Percentiles rank a stretch among this genome's conserved stretches.
Evolutionary conservation across 2,797 vertebrate genomes (phyloP).

Genomic region (Cossypha polioptera): DNA sequence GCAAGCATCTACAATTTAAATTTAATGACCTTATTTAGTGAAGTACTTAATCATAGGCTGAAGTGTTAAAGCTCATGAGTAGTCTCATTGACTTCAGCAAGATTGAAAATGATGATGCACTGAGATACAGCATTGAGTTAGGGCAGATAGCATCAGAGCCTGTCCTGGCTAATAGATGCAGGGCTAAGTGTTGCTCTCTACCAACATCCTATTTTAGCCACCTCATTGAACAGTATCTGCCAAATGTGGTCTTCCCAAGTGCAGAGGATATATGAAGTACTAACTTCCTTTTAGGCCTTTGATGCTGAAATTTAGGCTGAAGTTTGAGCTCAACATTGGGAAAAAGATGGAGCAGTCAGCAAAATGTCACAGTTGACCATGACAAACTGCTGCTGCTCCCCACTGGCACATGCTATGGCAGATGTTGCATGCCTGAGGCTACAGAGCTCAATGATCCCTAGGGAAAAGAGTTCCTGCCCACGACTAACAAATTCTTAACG

Average conservation of each 20-base stretch:
- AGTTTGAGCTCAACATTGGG: background rate
- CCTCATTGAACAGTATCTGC: background rate
- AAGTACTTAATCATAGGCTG: slow-evolving; percentile 58
- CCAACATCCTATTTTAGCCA: background rate
- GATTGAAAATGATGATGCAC: slow-evolving; percentile 11
- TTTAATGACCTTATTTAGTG: slow-evolving; percentile 56
- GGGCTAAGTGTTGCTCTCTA: background rate
- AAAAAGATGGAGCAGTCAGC: slow-evolving; percentile 33
- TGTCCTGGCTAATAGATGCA: background rate
- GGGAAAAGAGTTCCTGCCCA: background rate
- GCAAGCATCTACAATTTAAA: slow-evolving; percentile 55
- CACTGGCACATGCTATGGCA: background rate
- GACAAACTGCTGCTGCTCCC: background rate
- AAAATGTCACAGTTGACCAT: slow-evolving; percentile 26
- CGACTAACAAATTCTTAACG: slow-evolving; percentile 3
- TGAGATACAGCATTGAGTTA: background rate
- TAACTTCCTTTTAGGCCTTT: background rate
- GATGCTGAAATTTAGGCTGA: background rate
- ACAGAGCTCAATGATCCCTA: background rate
- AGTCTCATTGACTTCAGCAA: slow-evolving; percentile 36
- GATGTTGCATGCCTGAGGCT: background rate
- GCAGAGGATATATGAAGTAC: background rate
- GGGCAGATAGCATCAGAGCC: background rate
- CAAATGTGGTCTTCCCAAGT: background rate
- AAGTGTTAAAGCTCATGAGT: slow-evolving; percentile 33